Evolutionary conservation across 1,140 invertebrate genomes (phyloP), one percentile per base, ranked within the genome.

Genomic region (Listronotus oregonensis): DNA sequence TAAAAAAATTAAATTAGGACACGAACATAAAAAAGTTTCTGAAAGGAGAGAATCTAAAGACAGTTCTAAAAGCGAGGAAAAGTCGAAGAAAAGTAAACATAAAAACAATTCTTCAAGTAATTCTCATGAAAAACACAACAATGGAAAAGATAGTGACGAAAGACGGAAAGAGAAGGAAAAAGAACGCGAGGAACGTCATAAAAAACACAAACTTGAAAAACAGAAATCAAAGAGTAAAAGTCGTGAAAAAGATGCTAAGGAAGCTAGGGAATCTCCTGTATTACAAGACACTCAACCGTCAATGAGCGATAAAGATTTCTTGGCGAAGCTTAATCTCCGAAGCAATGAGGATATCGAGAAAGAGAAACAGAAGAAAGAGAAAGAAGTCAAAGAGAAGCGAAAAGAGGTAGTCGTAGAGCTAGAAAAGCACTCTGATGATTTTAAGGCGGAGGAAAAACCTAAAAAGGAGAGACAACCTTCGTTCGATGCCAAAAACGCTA

Each of bases 11-110:
- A 91, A 89, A 73, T 83, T 87, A 59, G 82, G 82, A 68, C 76
- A 82, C 0, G 85, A 87, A 6, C 81, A 84, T 67, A 77, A 75
- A 63, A 85, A 84, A 74, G 60, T 80, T 18, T 71, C 77, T 15
- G 87, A 89, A 71, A 80, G 90, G 31, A 82, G 89, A 37, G 89
- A 91, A 71, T 90, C 88, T 44, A 92, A 91, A 79, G 90, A 93
- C 60, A 82, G 82, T 66, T 75, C 78, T 6, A 73, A 80, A 62
- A 71, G 68, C 3, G 73, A 75, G 9, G 74, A 75, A 15, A 74
- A 70, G 67, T 59, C 27, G 18, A 73, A 75, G 18, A 74, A 70
- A 47, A 67, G 44, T 37, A 76, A 77, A 76, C 67, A 75, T 43
- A 77, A 79, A 69, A 75, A 76, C 44, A 75, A 76, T 51, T 58